A percentile compares a stretch with the other conserved stretches of the same genome.
Evolutionary conservation across 2,888 invertebrate species (phyloP).

Genomic region (Blera fallax): DNA sequence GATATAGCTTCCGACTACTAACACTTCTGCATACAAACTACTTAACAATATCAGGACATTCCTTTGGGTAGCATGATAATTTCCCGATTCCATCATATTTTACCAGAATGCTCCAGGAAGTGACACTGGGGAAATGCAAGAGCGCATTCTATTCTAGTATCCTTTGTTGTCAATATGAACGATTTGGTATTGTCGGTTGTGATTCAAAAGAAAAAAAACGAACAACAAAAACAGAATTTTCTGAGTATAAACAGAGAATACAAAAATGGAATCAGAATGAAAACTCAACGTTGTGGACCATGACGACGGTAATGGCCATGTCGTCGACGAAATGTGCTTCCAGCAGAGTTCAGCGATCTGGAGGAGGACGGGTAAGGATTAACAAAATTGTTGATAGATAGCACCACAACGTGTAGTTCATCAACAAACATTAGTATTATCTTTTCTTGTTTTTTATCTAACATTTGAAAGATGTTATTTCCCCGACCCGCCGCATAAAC

Average conservation of each 20-base stretch:
- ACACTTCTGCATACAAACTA: neutral
- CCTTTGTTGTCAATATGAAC: conserved; percentile 22
- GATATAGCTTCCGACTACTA: neutral
- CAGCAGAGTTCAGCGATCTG: neutral
- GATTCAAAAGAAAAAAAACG: conserved; percentile 11
- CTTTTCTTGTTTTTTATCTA: conserved; percentile 4
- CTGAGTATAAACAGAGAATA: conserved; percentile 12
- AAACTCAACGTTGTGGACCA: neutral
- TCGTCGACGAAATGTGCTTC: conserved; percentile 14
- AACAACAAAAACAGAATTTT: neutral
- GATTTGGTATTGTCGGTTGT: conserved; percentile 8
- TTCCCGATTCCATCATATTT: neutral
- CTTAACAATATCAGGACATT: neutral
- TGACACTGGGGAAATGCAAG: neutral
- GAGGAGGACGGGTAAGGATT: neutral
- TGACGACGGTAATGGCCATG: neutral
- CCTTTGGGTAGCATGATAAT: neutral
- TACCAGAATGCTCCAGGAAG: neutral
- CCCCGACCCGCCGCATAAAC: neutral
- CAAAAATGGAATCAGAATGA: conserved; percentile 1
- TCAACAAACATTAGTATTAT: conserved; percentile 39
- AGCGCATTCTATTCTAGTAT: neutral
- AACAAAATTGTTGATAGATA: conserved; percentile 23
- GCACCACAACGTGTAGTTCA: conserved; percentile 25
- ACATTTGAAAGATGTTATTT: neutral